Conservation (phyloP, 2,888 invertebrate species). For the Tenthredo mesomela region DNA sequence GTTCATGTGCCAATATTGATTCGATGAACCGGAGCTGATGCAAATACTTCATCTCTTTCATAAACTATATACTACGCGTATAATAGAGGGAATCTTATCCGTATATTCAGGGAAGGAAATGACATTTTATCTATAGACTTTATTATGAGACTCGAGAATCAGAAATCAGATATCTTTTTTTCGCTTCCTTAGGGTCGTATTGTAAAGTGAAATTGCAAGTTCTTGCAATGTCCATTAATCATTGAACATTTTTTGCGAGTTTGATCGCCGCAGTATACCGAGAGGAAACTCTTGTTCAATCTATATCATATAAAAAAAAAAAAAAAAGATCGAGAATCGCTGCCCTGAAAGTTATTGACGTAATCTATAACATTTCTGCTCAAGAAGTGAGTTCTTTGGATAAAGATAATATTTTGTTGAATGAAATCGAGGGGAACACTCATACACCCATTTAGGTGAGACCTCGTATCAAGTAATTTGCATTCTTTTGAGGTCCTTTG, state of each 20-base stretch:
- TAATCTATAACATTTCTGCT: not conserved
- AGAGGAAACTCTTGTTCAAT: not conserved
- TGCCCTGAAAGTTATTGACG: not conserved
- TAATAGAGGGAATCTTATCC: not conserved
- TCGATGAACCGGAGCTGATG: slow-evolving; percentile 1
- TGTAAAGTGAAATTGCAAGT: not conserved
- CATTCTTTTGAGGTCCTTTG: not conserved
- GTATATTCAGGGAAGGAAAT: not conserved
- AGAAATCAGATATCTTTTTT: slow-evolving; percentile 11
- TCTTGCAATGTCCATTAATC: not conserved
- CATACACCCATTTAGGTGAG: not conserved
- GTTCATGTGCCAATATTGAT: slow-evolving; percentile 17
- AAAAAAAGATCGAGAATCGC: too few species aligned
- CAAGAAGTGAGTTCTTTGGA: not conserved
- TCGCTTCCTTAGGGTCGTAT: not conserved
- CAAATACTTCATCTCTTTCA: not conserved
- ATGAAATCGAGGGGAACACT: not conserved
- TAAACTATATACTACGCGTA: slow-evolving; percentile 8
- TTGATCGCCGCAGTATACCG: not conserved
- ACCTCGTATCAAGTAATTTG: not conserved
- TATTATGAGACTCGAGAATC: not conserved
- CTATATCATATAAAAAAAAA: too few species aligned
- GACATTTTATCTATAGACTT: not conserved
- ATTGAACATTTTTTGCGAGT: not conserved
- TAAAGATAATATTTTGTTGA: not conserved